Conservation (phyloP, 2,797 vertebrate genomes). For the Remorina albescens region DNA sequence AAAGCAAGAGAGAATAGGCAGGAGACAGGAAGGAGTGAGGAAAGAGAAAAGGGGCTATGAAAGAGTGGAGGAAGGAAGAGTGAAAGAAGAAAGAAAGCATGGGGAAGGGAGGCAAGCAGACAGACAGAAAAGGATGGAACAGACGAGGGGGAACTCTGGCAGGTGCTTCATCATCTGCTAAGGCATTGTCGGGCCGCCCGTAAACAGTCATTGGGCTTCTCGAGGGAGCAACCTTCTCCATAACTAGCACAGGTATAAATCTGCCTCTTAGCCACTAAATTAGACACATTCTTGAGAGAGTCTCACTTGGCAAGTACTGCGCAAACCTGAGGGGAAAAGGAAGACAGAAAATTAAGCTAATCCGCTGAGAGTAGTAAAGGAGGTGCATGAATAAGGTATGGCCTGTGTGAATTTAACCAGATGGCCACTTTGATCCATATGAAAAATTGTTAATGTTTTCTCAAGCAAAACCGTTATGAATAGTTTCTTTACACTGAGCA, state of each 20-base stretch:
- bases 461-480: conserved; percentile 68
- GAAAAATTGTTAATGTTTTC: conserved; percentile 69
- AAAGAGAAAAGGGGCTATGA: conserved; percentile 32
- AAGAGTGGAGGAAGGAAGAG: conserved; percentile 52
- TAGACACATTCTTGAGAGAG: conserved; percentile 81
- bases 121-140: conserved; percentile 73
- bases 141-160: conserved; percentile 78
- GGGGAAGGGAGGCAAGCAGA: conserved; percentile 63
- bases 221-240: conserved; percentile 87
- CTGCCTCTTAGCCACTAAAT: conserved; percentile 89
- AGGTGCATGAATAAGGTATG: conserved; percentile 59
- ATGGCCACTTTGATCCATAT: conserved; percentile 72
- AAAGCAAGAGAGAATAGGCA: conserved; percentile 34
- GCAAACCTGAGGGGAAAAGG: conserved; percentile 68
- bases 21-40: conserved; percentile 52
- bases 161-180: conserved; percentile 87
- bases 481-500: conserved; percentile 69
- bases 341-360: conserved; percentile 68
- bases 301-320: conserved; percentile 74
- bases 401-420: conserved; percentile 73
- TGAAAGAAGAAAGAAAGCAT: conserved; percentile 55
- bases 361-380: conserved; percentile 65
- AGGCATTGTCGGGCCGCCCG: conserved; percentile 82
- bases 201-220: conserved; percentile 88
- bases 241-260: conserved; percentile 92